Evolutionary conservation across 37 sponge, comb jelly and placozoan genomes (phyloP).

Genomic region (Amphimedon queenslandica): DNA sequence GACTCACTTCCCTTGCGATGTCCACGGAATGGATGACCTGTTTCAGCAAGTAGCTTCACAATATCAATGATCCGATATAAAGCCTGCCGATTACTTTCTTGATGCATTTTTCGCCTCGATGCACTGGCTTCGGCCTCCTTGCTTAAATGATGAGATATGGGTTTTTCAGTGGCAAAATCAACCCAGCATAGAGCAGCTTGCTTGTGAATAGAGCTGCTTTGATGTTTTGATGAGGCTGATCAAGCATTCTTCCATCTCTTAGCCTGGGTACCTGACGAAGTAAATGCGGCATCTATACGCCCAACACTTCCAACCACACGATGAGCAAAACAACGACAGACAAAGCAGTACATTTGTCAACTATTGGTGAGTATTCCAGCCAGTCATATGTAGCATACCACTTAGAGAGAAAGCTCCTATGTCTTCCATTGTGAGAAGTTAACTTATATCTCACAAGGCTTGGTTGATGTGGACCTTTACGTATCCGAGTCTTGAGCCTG

Average conservation of each 20-base stretch:
- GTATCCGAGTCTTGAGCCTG: conserved; percentile 1
- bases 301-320: conserved; percentile 7
- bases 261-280: conserved; percentile 13
- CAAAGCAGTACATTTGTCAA: too few relatives aligned
- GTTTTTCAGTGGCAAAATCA: background rate
- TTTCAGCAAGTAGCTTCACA: background rate
- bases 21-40: conserved; percentile 26
- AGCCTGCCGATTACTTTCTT: conserved; percentile 20
- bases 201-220: conserved; percentile 11
- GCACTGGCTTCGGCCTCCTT: background rate
- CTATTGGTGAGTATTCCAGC: too few relatives aligned
- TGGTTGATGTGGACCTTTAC: conserved; percentile 11
- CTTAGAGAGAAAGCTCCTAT: too few relatives aligned
- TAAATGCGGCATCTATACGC: conserved; percentile 16
- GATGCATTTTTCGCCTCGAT: background rate
- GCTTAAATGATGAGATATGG: conserved; percentile 9
- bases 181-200: conserved; percentile 5
- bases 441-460: conserved; percentile 5
- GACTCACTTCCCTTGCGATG: conserved; percentile 15
- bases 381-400: too few relatives aligned
- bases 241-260: conserved; percentile 18
- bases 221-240: conserved; percentile 10
- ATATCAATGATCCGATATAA: conserved; percentile 17
- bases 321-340: conserved; percentile 16
- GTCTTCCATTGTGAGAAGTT: background rate